phyloP scores from a whole-genome alignment of 2,113 vertebrate species.

The Bothrops jararaca region DNA sequence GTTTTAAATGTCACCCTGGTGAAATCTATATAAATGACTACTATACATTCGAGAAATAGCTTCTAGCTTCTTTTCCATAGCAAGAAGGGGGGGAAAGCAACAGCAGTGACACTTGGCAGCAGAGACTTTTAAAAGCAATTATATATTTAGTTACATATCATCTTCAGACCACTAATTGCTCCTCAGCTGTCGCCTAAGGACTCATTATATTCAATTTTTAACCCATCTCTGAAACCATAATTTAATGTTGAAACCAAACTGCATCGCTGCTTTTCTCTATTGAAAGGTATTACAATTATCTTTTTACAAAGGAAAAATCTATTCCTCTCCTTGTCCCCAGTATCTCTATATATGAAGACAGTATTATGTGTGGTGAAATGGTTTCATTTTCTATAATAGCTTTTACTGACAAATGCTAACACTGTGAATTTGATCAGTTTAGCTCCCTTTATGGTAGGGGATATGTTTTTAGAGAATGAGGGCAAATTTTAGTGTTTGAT shows the following conservation, averaged over 20 bases:
- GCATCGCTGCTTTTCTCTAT: slow-evolving; percentile 62
- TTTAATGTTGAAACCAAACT: slow-evolving; percentile 64
- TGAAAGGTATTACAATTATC: slow-evolving; percentile 51
- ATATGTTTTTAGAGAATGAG: not conserved
- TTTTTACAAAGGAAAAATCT: slow-evolving; percentile 23
- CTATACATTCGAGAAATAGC: slow-evolving; percentile 57
- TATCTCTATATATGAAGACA: slow-evolving; percentile 17
- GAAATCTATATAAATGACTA: slow-evolving; percentile 59
- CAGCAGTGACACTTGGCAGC: slow-evolving; percentile 47
- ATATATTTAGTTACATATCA: slow-evolving; percentile 67
- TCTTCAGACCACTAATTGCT: slow-evolving; percentile 70
- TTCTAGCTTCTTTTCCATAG: slow-evolving; percentile 27
- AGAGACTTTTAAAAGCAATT: slow-evolving; percentile 66
- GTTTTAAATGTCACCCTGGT: slow-evolving; percentile 65
- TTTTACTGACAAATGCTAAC: not conserved
- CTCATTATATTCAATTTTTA: slow-evolving; percentile 67
- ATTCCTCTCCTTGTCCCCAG: slow-evolving; percentile 14
- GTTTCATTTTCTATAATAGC: not conserved
- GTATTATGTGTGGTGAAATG: not conserved
- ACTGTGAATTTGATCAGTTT: not conserved
- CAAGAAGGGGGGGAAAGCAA: not conserved
- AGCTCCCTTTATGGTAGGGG: not conserved
- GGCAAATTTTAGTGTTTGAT: not conserved
- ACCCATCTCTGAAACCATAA: slow-evolving; percentile 66
- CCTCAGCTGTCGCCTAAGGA: slow-evolving; percentile 65